Percentiles rank a stretch among this genome's conserved stretches.
phyloP scores from a whole-genome alignment of 2,113 vertebrate genomes.

The Notothenia rossii region DNA sequence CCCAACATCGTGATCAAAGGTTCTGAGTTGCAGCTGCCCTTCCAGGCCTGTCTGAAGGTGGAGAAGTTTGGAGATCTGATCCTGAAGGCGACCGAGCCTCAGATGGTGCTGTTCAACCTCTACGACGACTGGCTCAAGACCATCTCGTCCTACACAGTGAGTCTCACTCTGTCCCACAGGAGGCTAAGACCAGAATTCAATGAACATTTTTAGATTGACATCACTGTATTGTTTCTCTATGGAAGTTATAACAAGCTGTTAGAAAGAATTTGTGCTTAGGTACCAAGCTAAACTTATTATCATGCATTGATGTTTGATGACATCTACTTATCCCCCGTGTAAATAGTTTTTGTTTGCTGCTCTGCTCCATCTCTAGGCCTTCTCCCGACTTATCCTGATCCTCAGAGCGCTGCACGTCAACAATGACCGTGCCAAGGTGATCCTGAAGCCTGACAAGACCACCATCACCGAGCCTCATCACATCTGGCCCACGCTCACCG shows the following conservation, averaged over 20 bases:
- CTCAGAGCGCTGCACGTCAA: slow-evolving; percentile 96
- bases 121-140: slow-evolving; percentile 99
- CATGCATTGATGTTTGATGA: not conserved
- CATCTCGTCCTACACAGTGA: slow-evolving; percentile 98
- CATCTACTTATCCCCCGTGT: slow-evolving; percentile 18
- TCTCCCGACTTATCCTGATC: slow-evolving; percentile 98
- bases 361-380: slow-evolving; percentile 86
- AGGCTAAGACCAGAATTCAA: not conserved
- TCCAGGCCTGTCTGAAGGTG: slow-evolving; percentile 99
- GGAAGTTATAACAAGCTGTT: not conserved
- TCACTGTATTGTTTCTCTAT: too few relatives aligned
- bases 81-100: slow-evolving; percentile 97
- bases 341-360: slow-evolving; percentile 20
- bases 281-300: not conserved
- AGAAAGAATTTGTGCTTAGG: too few relatives aligned
- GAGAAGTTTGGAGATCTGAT: slow-evolving; percentile 99
- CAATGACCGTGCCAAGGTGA: slow-evolving; percentile 98
- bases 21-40: slow-evolving; percentile 97
- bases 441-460: slow-evolving; percentile 98
- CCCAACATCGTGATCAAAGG: slow-evolving; percentile 99
- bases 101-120: slow-evolving; percentile 99
- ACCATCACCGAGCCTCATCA: slow-evolving; percentile 98
- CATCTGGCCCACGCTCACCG: slow-evolving; percentile 98
- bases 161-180: slow-evolving; percentile 5
- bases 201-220: not conserved